Evolutionary conservation across 2,797 vertebrate genomes (phyloP).

Genomic region (Channallabes apus): DNA sequence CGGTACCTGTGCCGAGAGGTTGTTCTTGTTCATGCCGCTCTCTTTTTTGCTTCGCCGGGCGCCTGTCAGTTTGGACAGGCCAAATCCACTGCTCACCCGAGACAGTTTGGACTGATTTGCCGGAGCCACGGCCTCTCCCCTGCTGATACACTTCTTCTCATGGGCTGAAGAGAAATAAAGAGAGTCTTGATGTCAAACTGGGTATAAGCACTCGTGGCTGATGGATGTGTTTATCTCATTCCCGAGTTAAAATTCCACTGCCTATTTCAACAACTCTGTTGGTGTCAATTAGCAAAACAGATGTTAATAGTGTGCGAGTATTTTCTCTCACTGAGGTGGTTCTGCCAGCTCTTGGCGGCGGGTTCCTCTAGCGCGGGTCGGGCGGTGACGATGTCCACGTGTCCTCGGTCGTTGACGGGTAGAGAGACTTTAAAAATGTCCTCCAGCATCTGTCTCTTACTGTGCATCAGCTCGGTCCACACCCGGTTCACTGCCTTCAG

Average conservation of each 20-base stretch:
- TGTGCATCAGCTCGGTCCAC: conserved; percentile 97
- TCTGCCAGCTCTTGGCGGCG: conserved; percentile 95
- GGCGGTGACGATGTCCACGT: conserved; percentile 88
- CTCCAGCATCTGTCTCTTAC: conserved; percentile 93
- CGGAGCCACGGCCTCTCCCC: conserved; percentile 86
- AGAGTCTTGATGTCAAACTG: not conserved
- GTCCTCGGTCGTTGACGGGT: conserved; percentile 92
- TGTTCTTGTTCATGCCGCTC: conserved; percentile 91
- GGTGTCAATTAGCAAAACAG: conserved; percentile 2
- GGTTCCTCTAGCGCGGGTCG: conserved; percentile 90
- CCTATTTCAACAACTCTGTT: not conserved
- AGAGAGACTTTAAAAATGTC: conserved; percentile 94
- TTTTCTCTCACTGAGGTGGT: conserved; percentile 85
- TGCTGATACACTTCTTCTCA: conserved; percentile 95
- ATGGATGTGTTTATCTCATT: not conserved
- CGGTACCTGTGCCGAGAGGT: conserved; percentile 89
- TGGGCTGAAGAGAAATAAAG: conserved; percentile 74
- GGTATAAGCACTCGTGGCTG: not conserved
- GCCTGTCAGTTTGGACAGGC: conserved; percentile 94
- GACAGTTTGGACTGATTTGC: conserved; percentile 92
- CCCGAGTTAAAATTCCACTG: not conserved
- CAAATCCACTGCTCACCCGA: conserved; percentile 95
- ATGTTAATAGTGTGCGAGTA: not conserved
- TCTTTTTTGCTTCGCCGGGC: conserved; percentile 93
- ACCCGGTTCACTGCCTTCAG: conserved; percentile 97